These are phyloP conservation scores for Sorex araneus DNA, from an alignment of 2,113 vertebrate genomes.

Conservation along the genomic window DNA sequence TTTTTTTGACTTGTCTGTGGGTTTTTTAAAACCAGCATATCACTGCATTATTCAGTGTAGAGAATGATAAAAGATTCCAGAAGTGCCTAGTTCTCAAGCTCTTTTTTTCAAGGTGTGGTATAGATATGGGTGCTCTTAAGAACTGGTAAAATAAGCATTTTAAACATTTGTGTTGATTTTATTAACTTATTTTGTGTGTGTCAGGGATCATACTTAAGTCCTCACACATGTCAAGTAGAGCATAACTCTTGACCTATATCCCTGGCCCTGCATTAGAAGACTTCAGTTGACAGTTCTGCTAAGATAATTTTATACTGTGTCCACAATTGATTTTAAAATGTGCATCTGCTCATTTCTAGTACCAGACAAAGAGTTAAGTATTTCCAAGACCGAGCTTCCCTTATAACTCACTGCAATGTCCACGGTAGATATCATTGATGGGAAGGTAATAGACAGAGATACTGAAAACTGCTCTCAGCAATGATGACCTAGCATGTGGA, in stretches of 20 bases:
- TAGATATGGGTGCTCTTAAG: neutral
- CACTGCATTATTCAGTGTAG: neutral
- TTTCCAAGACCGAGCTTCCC: neutral
- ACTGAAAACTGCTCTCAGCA: no score
- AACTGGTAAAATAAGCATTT: neutral
- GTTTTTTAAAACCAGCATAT: neutral
- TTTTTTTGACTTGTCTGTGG: neutral
- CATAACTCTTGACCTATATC: no score
- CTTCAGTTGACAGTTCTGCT: neutral
- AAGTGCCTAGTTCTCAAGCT: neutral
- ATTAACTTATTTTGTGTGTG: no score
- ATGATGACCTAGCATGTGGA: neutral
- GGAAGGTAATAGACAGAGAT: neutral
- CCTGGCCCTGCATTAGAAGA: neutral
- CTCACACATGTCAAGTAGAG: no score
- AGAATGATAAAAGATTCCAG: neutral
- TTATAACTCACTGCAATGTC: neutral
- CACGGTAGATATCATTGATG: neutral
- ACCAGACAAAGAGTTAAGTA: no score
- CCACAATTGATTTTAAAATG: slow-evolving; percentile 22
- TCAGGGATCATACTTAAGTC: no score
- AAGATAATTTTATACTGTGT: slow-evolving; percentile 7
- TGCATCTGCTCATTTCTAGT: neutral
- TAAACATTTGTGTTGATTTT: neutral
- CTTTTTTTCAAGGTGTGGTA: neutral